A percentile compares a stretch with the other conserved stretches of the same genome.
These are phyloP conservation scores for Julus scanicus DNA, from an alignment of 2,888 invertebrate species.

Conservation along the genomic window DNA sequence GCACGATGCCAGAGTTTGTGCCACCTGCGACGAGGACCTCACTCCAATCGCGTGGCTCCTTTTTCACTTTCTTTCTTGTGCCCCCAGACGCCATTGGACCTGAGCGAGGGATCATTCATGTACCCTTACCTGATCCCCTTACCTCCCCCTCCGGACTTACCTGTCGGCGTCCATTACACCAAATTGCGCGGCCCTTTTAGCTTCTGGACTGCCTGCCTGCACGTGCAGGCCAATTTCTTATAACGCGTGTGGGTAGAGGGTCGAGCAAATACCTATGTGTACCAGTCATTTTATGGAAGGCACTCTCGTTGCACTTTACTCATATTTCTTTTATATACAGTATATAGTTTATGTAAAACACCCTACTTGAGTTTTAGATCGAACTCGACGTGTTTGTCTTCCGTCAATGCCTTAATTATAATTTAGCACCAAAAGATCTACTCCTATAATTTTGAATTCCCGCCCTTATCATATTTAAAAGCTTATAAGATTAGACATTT, in stretches of 20 bases:
- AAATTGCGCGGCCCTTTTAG: background rate
- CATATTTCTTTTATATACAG: too few species aligned
- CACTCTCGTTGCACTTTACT: too few species aligned
- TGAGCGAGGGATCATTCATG: background rate
- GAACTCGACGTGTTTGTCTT: background rate
- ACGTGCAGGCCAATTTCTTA: slow-evolving; percentile 2
- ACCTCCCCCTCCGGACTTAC: background rate
- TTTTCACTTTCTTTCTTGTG: slow-evolving; percentile 44
- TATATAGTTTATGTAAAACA: too few species aligned
- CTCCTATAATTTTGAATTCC: too few species aligned
- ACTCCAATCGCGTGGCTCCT: slow-evolving; percentile 45
- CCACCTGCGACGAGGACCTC: slow-evolving; percentile 34
- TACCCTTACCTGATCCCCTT: background rate
- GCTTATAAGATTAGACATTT: too few species aligned
- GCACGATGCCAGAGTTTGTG: background rate
- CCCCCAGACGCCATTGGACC: slow-evolving; percentile 43
- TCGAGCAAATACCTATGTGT: slow-evolving; percentile 36
- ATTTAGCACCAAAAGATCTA: too few species aligned
- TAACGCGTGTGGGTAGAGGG: slow-evolving; percentile 31
- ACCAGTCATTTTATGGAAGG: background rate
- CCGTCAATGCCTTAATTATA: background rate
- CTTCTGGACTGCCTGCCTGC: background rate
- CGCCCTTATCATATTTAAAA: too few species aligned
- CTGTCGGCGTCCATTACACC: slow-evolving; percentile 31
- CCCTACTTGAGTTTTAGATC: background rate